These are phyloP conservation scores for Stictocephala bisonia DNA, from an alignment of 2,888 invertebrate species.

Conservation along the genomic window DNA sequence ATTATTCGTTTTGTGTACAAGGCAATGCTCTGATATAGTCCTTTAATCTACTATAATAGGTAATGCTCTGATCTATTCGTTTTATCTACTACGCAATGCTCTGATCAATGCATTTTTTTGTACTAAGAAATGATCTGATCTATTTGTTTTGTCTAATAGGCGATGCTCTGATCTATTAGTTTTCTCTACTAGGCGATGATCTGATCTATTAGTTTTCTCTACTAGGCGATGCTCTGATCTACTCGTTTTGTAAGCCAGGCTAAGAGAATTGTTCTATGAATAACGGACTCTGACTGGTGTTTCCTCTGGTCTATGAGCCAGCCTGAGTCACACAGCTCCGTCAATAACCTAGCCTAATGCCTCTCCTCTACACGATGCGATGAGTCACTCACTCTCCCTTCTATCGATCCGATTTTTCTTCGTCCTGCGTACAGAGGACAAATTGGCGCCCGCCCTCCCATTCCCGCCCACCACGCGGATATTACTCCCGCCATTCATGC, in stretches of 20 bases:
- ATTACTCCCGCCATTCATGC: constrained; percentile 28
- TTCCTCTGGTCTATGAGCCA: no score
- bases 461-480: background rate
- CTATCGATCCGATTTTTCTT: constrained; percentile 47
- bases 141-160: background rate
- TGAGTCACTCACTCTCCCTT: constrained; percentile 43
- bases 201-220: no score
- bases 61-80: no score
- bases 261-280: background rate
- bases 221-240: background rate
- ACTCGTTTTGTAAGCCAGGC: background rate
- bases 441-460: constrained; percentile 11
- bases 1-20: background rate
- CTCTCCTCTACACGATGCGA: no score
- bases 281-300: background rate
- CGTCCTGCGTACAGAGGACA: constrained; percentile 45
- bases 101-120: no score
- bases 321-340: background rate
- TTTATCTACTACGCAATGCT: background rate
- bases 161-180: background rate
- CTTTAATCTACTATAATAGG: background rate
- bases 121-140: no score
- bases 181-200: background rate
- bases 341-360: constrained; percentile 49
- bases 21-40: no score